phyloP scores from a whole-genome alignment of 2,797 vertebrate genomes.

The Semotilus atromaculatus region DNA sequence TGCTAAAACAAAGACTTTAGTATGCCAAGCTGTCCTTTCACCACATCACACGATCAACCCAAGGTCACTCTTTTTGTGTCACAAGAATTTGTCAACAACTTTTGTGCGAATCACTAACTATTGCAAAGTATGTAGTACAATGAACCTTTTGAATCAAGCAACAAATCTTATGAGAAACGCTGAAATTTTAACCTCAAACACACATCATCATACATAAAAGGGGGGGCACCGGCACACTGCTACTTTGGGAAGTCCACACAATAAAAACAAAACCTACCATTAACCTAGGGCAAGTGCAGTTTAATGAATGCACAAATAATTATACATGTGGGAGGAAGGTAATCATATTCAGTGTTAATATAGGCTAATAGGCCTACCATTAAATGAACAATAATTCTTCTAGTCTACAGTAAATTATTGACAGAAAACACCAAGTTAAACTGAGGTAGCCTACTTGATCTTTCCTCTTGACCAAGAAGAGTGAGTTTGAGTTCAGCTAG shows the following conservation, averaged over 20 bases:
- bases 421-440: constrained; percentile 6
- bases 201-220: neutral
- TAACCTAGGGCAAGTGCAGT: neutral
- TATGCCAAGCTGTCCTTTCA: neutral
- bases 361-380: too few relatives aligned
- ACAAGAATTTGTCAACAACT: constrained; percentile 15
- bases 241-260: neutral
- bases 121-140: neutral
- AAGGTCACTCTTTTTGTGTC: constrained; percentile 23
- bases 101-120: constrained; percentile 22
- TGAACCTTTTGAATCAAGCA: neutral
- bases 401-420: neutral
- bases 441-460: constrained; percentile 7
- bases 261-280: neutral
- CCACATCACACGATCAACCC: constrained; percentile 17
- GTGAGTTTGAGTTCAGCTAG: neutral
- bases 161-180: neutral
- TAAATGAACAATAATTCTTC: neutral
- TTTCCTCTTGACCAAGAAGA: constrained; percentile 7
- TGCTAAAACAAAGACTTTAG: constrained; percentile 13
- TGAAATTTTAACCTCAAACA: constrained; percentile 10
- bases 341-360: constrained; percentile 6
- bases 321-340: constrained; percentile 21
- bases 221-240: neutral
- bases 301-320: constrained; percentile 16